A percentile compares a stretch with the other conserved stretches of the same genome.
phyloP scores from a whole-genome alignment of 2,888 invertebrate genomes.

The Drosophila tripunctata region DNA sequence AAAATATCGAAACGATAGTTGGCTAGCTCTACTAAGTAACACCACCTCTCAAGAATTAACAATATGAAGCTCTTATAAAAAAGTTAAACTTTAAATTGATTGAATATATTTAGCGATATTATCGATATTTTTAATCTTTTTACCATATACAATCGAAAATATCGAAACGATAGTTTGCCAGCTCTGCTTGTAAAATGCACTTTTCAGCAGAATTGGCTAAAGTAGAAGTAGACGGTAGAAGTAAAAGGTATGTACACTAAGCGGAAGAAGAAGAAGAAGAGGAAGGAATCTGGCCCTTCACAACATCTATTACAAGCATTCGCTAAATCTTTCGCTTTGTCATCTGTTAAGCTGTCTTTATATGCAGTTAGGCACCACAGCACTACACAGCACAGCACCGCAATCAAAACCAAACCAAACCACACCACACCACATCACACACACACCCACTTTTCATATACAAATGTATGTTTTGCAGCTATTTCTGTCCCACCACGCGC shows the following conservation, averaged over 20 bases:
- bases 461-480: conserved; percentile 13
- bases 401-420: too few relatives aligned
- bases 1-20: not conserved
- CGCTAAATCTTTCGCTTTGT: conserved; percentile 16
- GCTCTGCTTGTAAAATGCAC: not conserved
- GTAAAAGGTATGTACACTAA: too few relatives aligned
- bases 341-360: conserved; percentile 15
- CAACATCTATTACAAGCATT: not conserved
- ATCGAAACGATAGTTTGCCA: not conserved
- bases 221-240: not conserved
- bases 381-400: not conserved
- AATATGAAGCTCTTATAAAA: too few relatives aligned
- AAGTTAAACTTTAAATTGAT: too few relatives aligned
- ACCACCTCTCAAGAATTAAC: too few relatives aligned
- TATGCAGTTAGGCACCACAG: conserved; percentile 6
- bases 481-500: conserved; percentile 31
- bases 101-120: not conserved
- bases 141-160: not conserved
- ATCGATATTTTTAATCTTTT: not conserved
- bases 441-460: conserved; percentile 20
- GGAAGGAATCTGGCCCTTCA: not conserved
- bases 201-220: not conserved
- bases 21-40: too few relatives aligned
- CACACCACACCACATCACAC: not conserved
- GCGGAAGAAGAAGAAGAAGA: not conserved